phyloP scores from a whole-genome alignment of 2,113 vertebrate species.

The Propithecus coquereli region DNA sequence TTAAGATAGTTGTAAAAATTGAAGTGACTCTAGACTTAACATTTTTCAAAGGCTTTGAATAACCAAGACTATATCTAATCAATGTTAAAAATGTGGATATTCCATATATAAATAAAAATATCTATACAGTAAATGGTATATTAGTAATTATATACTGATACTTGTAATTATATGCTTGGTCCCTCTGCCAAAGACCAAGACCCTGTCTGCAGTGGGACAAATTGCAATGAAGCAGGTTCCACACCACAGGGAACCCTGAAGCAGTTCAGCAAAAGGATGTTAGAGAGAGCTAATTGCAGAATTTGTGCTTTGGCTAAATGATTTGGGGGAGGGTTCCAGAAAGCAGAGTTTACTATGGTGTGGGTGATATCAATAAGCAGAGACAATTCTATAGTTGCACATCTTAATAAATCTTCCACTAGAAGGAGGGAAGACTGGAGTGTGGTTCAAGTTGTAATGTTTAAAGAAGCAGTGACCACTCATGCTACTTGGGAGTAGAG shows the following conservation, averaged over 20 bases:
- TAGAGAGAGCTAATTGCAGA: neutral
- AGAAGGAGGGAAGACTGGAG: neutral
- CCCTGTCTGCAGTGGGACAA: neutral
- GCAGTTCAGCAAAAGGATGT: neutral
- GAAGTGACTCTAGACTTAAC: neutral
- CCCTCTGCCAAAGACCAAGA: neutral
- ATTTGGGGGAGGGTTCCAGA: neutral
- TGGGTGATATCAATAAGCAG: neutral
- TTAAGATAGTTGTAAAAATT: slow-evolving; percentile 9
- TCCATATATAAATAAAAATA: neutral
- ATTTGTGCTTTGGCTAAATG: neutral
- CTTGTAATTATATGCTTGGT: too few relatives aligned
- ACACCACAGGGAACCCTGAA: neutral
- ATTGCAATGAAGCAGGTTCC: neutral
- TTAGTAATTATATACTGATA: neutral
- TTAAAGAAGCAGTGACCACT: neutral
- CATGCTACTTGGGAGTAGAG: neutral
- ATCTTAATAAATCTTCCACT: neutral
- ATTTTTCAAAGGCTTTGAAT: neutral
- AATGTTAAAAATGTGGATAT: neutral
- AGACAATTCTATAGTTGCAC: neutral
- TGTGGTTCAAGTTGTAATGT: neutral
- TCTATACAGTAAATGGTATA: neutral
- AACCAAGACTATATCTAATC: neutral
- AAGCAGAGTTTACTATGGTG: neutral